A percentile compares a stretch with the other conserved stretches of the same genome.
phyloP scores from a whole-genome alignment of 2,797 vertebrate genomes.

The Urocyon cinereoargenteus region DNA sequence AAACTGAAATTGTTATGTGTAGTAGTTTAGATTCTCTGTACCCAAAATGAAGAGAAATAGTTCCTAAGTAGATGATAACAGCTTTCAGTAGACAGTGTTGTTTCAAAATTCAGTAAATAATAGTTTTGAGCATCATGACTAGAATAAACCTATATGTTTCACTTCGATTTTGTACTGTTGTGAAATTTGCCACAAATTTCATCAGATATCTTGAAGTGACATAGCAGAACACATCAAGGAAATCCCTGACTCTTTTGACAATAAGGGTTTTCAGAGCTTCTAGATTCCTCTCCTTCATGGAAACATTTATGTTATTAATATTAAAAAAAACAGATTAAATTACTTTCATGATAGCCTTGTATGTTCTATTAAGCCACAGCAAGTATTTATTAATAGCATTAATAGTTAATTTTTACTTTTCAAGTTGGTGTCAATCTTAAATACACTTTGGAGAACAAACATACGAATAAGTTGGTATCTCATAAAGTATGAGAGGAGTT shows the following conservation, averaged over 20 bases:
- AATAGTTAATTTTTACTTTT: slow-evolving; percentile 12
- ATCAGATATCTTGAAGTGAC: slow-evolving; percentile 51
- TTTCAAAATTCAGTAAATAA: not conserved
- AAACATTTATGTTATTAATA: slow-evolving; percentile 33
- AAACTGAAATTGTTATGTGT: not conserved
- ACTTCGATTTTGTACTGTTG: slow-evolving; percentile 68
- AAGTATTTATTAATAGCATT: not conserved
- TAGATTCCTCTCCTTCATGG: not conserved
- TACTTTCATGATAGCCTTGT: not conserved
- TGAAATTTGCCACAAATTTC: slow-evolving; percentile 72
- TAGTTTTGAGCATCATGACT: not conserved
- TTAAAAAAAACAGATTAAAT: not conserved
- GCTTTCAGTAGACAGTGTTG: not conserved
- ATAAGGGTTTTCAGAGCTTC: not conserved
- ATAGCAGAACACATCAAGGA: slow-evolving; percentile 4
- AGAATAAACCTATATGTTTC: slow-evolving; percentile 53
- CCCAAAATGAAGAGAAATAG: not conserved
- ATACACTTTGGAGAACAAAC: not conserved
- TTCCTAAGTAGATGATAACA: not conserved
- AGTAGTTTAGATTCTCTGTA: not conserved
- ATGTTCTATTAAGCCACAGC: not conserved
- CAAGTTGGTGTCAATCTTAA: slow-evolving; percentile 25
- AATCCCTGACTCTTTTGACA: not conserved
- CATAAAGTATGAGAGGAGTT: not conserved
- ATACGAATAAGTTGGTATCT: not conserved